Base-by-base conservation (phyloP, 2,113 vertebrate genomes). In the Hyaena hyaena region DNA sequence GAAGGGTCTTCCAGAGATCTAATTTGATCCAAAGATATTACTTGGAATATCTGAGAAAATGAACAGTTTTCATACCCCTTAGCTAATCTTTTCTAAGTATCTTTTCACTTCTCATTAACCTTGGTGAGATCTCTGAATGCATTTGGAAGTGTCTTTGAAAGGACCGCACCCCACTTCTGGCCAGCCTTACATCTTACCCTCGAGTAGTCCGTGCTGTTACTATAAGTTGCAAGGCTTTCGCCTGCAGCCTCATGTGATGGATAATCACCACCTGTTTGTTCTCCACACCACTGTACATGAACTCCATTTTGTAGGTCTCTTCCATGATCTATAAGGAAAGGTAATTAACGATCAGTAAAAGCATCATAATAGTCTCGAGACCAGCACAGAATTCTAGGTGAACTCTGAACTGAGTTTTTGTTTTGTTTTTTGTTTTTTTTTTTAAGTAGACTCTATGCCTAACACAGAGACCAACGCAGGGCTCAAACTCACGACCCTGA, bases 241-340 rank as follows among this genome's bases (percentile, higher is more conserved):
- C 99, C 90, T 99, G 99, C 24, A 99, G 99, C 2, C 99, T 99
- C 97, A 99, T 99, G 35, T 99, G 99, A 93, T 99, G 99, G 28
- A 99, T 99, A 0, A 99, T 99, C 94, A 99, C 99, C 96, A 99
- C 99, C 82, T 99, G 99, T 31, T 98, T 98, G n/a, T 97, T 99
- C n/a, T 99, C 99, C 97, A 99, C 98, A 0, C 99, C 99, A 1
- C 99, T 99, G 98, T 99, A 99, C 98, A 99, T 99, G 95, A 99
- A 99, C 98, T 99, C 99, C 99, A 99, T 99, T 55, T 99, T 99
- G 61, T 99, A 99, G 0, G 99, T 99, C 98, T 99, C 99, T 97
- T 99, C 99, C 97, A 99, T 93, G 96, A 99, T 99, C 99, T 99
- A 95, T 53, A 94, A 97, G 65, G 93, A 9, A 95, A 89, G 31